phyloP scores from a whole-genome alignment of 1,140 invertebrate genomes.

The Nylanderia fulva region DNA sequence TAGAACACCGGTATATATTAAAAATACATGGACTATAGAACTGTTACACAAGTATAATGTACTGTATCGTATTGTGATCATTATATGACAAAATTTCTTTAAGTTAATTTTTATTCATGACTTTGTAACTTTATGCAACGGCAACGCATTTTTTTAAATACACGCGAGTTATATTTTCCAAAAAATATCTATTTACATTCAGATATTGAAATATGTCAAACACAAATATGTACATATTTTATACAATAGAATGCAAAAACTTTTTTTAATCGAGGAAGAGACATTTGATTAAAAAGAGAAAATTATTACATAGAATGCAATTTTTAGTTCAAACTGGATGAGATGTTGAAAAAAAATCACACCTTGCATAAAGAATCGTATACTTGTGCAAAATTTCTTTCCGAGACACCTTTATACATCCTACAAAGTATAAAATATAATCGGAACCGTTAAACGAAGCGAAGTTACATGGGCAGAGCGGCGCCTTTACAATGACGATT shows the following conservation, averaged over 20 bases:
- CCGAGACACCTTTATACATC: background rate
- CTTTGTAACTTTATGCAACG: background rate
- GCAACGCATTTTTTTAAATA: background rate
- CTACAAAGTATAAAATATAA: background rate
- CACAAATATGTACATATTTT: background rate
- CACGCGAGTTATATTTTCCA: background rate
- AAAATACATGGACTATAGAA: background rate
- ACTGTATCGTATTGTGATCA: background rate
- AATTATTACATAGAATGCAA: too few species aligned
- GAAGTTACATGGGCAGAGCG: constrained; percentile 37
- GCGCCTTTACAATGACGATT: constrained; percentile 27
- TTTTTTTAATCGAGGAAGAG: too few species aligned
- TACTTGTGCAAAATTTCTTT: background rate
- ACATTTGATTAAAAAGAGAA: too few species aligned
- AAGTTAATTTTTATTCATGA: background rate
- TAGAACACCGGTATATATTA: background rate
- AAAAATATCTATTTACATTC: background rate
- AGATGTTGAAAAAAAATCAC: background rate
- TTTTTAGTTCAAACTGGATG: background rate
- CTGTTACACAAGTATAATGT: background rate
- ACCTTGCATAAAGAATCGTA: background rate
- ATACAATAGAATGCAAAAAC: too few species aligned
- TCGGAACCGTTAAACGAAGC: background rate
- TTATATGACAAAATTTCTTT: background rate
- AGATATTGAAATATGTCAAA: background rate